Evolutionary conservation across 2,113 vertebrate species (phyloP), one percentile per base, ranked within the genome.

Genomic region (Malurus alboscapulatus): DNA sequence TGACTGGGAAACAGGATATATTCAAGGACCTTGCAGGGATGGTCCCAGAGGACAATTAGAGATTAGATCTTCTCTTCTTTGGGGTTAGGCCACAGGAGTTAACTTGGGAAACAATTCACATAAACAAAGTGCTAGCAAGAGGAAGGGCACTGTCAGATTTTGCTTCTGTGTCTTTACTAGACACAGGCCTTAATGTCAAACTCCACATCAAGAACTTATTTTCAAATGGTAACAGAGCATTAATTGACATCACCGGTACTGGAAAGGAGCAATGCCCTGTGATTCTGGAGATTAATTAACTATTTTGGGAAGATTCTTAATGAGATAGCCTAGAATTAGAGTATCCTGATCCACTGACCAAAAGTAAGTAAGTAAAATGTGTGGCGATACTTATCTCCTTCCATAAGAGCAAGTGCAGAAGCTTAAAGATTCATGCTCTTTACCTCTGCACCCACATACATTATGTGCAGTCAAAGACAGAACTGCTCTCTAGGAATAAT

Each of bases 1-100:
- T 97, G 94, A 96, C 68, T 86, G 90, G 90, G 91, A 98, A 98
- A 98, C 97, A 97, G 97, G 97, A 98, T 97, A 95, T 93, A 96
- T 96, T 95, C 95, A 96, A 97, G 96, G 95, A 96, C 84, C 95
- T 96, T 91, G 91, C 48, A 79, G 92, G 92, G 95, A 90, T 87
- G 92, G 87, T 93, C 93, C 90, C 95, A 40, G 6, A 76, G 78
- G 95, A 96, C 58, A 93, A 94, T 73, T 47, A 80, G 87, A 95
- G 88, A 96, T 90, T 44, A 95, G 86, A 96, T 97, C 97, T 96
- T 96, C 95, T 97, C 92, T 96, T 95, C 92, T 72, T 40, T 78
- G 86, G 88, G 93, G 96, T 93, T 96, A 97, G 92, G 96, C 97
- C 95, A 97, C 97, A 97, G 97, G 93, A 97, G 93, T 97, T 96